phyloP scores from a whole-genome alignment of 2,797 vertebrate species.

The Cyclopterus lumpus region DNA sequence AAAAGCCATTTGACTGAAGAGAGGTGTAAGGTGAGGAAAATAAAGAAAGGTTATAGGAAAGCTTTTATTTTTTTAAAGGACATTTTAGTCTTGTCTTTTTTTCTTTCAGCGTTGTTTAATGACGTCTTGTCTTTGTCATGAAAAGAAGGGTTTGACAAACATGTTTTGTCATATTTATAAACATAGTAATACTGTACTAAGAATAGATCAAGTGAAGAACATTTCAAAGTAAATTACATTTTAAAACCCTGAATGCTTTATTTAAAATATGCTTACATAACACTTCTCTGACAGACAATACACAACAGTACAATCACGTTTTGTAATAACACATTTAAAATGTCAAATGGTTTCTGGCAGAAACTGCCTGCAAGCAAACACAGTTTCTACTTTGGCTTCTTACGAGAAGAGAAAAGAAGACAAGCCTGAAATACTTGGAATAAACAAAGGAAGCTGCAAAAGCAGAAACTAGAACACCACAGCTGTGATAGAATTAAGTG shows the following conservation, averaged over 20 bases:
- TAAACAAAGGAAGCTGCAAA: conserved; percentile 60
- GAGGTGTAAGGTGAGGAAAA: neutral
- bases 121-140: neutral
- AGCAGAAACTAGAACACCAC: conserved; percentile 70
- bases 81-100: neutral
- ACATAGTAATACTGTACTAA: neutral
- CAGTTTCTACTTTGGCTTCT: conserved; percentile 62
- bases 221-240: conserved; percentile 14
- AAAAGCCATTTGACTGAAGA: neutral
- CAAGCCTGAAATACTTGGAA: conserved; percentile 53
- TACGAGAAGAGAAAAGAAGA: conserved; percentile 59
- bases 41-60: neutral
- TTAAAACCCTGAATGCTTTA: conserved; percentile 87
- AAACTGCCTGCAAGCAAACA: conserved; percentile 72
- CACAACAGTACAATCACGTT: conserved; percentile 84
- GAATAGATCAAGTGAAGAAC: neutral
- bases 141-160: neutral
- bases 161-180: neutral
- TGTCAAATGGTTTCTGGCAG: conserved; percentile 73
- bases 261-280: conserved; percentile 85
- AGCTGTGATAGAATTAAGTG: conserved; percentile 56
- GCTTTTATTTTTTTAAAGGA: neutral
- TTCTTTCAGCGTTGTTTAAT: neutral
- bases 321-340: conserved; percentile 81
- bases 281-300: conserved; percentile 82